Base-by-base conservation (phyloP, 2,888 invertebrate species). In the Linnaemya vulpina region DNA sequence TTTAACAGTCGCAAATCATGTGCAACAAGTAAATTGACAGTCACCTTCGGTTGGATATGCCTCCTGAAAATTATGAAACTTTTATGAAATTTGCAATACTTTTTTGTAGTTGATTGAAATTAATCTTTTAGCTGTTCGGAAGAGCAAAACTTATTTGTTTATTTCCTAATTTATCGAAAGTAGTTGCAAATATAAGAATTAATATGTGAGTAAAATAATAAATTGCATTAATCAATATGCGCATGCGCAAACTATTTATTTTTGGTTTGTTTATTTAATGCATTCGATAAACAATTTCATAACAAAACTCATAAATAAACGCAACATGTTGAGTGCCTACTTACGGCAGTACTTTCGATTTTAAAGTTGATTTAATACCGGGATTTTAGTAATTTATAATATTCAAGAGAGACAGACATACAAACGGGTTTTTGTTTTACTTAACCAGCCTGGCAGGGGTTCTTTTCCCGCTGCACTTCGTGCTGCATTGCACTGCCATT, bases 1-100 rank as follows among this genome's bases (percentile, higher is more conserved):
- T 81, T 73, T 80, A 80, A 80, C 76, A 38, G 51, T 68, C 60
- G 74, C 60, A 62, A 58, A 58, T n/a, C 1, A 58, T n/a, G 3
- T 17, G 0, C 15, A 17, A 51, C 15, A n/a, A 22, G 10, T 15
- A 22, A 30, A 30, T 25, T 68, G 76, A 73, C 65, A 65, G 22
- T 55, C 62, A 78, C 70, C 70, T 67, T 11, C 7, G 70, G 60
- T 74, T 49, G 22, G 60, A 20, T 73, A 10, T 22, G 15, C 13
- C 15, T n/a, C 7, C 17, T 30, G 35, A 60, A 75, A 15, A 51
- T 63, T 73, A 49, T 63, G 67, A 76, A 46, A 53, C 0, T 51
- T 67, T 80, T 11, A 76, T 71, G 58, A 58, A 10, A n/a, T 40
- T 17, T 22, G 30, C 63, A 58, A 35, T 49, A 46, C n/a, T n/a